Conservation (phyloP, 37 sponge, comb jelly and placozoan species). For the Axinella damicornis region DNA sequence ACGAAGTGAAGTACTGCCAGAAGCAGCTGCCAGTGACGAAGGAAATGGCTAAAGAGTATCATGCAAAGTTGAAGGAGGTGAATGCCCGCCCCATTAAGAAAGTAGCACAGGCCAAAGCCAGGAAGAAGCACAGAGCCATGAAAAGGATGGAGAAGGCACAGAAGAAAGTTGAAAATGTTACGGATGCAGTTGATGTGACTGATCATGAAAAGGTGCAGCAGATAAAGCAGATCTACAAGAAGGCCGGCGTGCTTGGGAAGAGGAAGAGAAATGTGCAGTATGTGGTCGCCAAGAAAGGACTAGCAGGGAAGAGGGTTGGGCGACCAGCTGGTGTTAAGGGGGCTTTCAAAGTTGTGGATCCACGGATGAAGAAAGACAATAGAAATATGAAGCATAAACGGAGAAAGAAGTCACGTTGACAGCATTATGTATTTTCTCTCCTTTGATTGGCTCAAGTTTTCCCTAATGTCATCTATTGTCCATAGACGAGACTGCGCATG, state of each 20-base stretch:
- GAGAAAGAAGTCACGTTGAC: no score
- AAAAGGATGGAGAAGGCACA: slow-evolving; percentile 62
- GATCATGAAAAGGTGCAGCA: slow-evolving; percentile 85
- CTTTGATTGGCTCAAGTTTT: no score
- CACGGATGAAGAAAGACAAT: slow-evolving; percentile 96
- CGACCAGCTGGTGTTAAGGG: slow-evolving; percentile 94
- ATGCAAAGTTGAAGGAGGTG: slow-evolving; percentile 80
- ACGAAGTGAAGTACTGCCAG: slow-evolving; percentile 85
- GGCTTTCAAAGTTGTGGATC: slow-evolving; percentile 92
- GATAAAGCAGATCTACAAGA: slow-evolving; percentile 84
- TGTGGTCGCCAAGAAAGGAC: slow-evolving; percentile 93
- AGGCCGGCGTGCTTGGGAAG: slow-evolving; percentile 60
- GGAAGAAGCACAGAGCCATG: slow-evolving; percentile 71
- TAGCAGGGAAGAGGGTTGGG: slow-evolving; percentile 60
- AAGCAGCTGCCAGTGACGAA: slow-evolving; percentile 92
- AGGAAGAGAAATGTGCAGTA: slow-evolving; percentile 86
- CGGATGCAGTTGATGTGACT: slow-evolving; percentile 68
- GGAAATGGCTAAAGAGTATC: slow-evolving; percentile 88
- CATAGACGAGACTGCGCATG: no score
- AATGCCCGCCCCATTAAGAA: slow-evolving; percentile 98
- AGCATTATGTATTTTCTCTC: no score
- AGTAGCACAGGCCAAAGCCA: slow-evolving; percentile 95
- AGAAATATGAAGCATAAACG: slow-evolving; percentile 18
- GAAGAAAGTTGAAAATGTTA: slow-evolving; percentile 68
- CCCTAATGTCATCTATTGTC: no score